Evolutionary conservation across 1,140 invertebrate genomes (phyloP), one percentile per base, ranked within the genome.

Genomic region (Zaprionus davidi): DNA sequence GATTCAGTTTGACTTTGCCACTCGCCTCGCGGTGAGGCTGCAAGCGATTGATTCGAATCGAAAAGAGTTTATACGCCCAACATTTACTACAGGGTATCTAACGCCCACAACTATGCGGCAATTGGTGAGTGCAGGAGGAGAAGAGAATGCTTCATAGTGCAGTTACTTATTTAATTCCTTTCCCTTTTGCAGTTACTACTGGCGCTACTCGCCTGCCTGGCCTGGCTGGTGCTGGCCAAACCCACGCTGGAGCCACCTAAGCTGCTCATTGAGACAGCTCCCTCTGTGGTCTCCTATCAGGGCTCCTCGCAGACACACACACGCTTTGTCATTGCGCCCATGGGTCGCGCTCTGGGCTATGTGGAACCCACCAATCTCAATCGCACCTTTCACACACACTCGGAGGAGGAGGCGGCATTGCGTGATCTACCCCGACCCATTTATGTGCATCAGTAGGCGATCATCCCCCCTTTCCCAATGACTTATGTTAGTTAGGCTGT

Each of bases 221-320:
- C 66, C 17, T 68, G 20, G 5, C 17, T 80, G 41, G 41, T 53
- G 38, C 41, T 83, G 56, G 65, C 60, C 28, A 67, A 58, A 28
- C 81, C 65, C 3, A 11, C 65, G 1, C 7, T 44, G 68, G 72
- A 26, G 15, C 31, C 60, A 11, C 76, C 76, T 22, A 73, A 70
- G 49, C 76, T 88, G 22, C 64, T 92, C 17, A 92, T 92, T 24
- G 91, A 92, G 28, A 71, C 91, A 7, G 91, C 91, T 0, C 91
- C 91, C 5, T 92, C 91, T 31, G 87, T 92, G 38, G 91, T 92
- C 59, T 82, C 91, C 56, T 92, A 92, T 58, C 91, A 92, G 69
- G 91, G 91, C 11, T 92, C 91, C 11, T 86, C 87, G 3, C 86
- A 92, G 55, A 69, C 82, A 4, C 84, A 91, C 69, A 88, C 91